These are phyloP conservation scores for Zapornia atra DNA, from an alignment of 2,113 vertebrate genomes.

Conservation along the genomic window DNA sequence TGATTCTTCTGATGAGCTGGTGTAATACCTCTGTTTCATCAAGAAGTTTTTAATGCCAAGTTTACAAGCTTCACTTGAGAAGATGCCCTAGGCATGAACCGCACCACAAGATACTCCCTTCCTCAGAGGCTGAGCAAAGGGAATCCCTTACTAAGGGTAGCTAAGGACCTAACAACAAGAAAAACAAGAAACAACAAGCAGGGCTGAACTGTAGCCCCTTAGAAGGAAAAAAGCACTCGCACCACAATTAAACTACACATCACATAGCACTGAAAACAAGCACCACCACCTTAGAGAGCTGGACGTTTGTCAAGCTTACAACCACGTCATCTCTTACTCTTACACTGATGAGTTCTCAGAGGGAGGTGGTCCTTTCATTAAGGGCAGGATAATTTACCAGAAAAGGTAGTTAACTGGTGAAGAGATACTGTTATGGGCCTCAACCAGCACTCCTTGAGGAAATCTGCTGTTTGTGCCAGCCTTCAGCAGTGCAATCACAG, in stretches of 20 bases:
- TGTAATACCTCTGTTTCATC: neutral
- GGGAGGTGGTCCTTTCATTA: neutral
- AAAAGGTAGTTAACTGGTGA: neutral
- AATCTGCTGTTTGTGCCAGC: too few relatives aligned
- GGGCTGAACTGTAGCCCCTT: neutral
- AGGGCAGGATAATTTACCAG: neutral
- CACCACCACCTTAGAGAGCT: neutral
- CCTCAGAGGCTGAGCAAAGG: neutral
- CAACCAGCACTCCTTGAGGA: accelerated
- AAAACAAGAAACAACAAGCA: neutral
- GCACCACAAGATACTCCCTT: neutral
- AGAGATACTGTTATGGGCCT: neutral
- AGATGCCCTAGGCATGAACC: neutral
- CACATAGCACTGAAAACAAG: neutral
- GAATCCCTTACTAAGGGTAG: neutral
- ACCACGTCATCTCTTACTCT: neutral
- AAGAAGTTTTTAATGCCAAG: neutral
- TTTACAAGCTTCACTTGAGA: neutral
- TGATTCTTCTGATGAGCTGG: neutral
- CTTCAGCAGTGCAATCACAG: neutral
- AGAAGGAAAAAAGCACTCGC: neutral
- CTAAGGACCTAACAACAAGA: neutral
- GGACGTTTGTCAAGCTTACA: neutral
- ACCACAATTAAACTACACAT: accelerated
- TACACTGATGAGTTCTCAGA: neutral